Evolutionary conservation across 2,888 invertebrate genomes (phyloP).

Genomic region (Nebria brevicollis): DNA sequence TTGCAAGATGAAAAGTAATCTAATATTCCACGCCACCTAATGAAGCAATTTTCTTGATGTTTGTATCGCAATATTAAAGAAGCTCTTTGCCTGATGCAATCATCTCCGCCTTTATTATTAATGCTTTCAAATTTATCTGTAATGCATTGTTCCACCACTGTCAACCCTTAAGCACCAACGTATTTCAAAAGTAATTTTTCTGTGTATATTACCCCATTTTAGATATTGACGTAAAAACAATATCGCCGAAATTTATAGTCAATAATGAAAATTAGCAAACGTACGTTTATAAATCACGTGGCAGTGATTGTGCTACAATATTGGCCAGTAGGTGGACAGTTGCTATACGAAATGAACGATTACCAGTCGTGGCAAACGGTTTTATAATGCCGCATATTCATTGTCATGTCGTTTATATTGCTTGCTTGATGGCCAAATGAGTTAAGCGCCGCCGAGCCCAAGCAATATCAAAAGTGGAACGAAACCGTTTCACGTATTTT

Average conservation of each 20-base stretch:
- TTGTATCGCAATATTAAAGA: background rate
- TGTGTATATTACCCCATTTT: background rate
- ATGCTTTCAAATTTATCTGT: background rate
- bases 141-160: background rate
- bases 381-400: background rate
- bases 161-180: too few relatives aligned
- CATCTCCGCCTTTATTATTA: background rate
- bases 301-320: background rate
- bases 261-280: background rate
- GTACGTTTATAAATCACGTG: background rate
- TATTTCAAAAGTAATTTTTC: background rate
- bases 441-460: background rate
- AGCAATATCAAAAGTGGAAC: background rate
- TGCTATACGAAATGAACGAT: background rate
- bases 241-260: background rate
- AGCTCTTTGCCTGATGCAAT: background rate
- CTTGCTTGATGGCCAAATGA: background rate
- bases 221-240: background rate
- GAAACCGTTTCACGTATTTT: background rate
- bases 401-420: background rate
- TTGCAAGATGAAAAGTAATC: background rate
- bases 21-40: background rate
- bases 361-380: background rate
- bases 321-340: background rate
- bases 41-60: background rate